These are phyloP conservation scores for Cheirogaleus medius DNA, from an alignment of 2,113 vertebrate genomes.

Conservation along the genomic window DNA sequence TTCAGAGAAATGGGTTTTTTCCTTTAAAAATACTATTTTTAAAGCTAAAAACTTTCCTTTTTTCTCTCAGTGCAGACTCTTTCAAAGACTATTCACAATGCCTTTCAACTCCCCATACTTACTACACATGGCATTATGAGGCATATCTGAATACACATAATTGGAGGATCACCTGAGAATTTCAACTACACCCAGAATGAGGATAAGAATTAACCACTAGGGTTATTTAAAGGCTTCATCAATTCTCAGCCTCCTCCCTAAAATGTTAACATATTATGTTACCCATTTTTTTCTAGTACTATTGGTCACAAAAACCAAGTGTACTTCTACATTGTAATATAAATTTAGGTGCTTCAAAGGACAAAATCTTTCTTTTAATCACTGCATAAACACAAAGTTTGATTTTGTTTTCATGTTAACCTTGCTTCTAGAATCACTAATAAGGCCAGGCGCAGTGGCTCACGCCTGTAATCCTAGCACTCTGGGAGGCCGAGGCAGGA, in stretches of 20 bases:
- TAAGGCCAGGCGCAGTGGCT: not conserved
- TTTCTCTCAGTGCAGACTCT: not conserved
- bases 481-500: no score
- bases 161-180: not conserved
- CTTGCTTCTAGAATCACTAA: slow-evolving; percentile 15
- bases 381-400: not conserved
- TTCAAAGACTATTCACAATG: not conserved
- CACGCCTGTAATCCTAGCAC: no score
- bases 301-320: not conserved
- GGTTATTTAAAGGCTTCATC: not conserved
- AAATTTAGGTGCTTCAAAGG: slow-evolving; percentile 20
- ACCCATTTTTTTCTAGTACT: not conserved
- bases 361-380: not conserved
- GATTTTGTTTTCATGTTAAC: not conserved
- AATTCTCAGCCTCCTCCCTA: not conserved
- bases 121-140: not conserved
- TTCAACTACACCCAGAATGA: not conserved
- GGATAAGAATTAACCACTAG: not conserved
- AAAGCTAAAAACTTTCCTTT: not conserved
- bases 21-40: slow-evolving; percentile 1
- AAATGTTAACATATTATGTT: not conserved
- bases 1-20: not conserved
- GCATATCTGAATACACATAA: not conserved
- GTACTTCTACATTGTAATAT: not conserved
- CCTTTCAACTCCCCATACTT: not conserved